Conservation (phyloP, 2,888 invertebrate genomes). For the Criorhina ranunculi region DNA sequence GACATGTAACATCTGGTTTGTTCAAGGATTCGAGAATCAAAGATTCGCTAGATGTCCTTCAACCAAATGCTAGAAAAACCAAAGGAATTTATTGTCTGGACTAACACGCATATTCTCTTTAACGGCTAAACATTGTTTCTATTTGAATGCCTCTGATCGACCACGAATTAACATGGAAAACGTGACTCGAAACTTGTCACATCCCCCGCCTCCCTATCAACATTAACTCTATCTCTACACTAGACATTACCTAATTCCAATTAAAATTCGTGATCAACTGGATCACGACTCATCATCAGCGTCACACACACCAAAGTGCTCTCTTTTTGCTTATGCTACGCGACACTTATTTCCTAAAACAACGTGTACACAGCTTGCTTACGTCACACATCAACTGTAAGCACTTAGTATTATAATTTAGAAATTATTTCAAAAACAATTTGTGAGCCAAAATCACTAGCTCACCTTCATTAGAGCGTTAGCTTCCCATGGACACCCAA, state of each 20-base stretch:
- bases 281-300: neutral
- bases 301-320: neutral
- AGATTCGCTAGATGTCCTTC: no score
- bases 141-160: neutral
- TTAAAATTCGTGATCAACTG: slow-evolving; percentile 27
- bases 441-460: slow-evolving; percentile 17
- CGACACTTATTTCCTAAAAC: neutral
- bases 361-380: no score
- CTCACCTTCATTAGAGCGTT: slow-evolving; percentile 25
- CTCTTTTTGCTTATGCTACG: neutral
- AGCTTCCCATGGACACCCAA: slow-evolving; percentile 24
- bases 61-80: no score
- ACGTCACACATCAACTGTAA: slow-evolving; percentile 8
- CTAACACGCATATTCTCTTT: no score
- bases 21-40: no score
- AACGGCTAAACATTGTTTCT: no score
- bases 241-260: slow-evolving; percentile 23
- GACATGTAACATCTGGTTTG: no score
- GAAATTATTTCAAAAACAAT: slow-evolving; percentile 18
- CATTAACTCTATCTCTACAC: neutral
- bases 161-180: neutral
- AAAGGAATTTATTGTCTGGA: no score
- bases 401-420: neutral
- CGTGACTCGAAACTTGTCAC: neutral
- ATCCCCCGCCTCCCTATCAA: neutral